A percentile compares a stretch with the other conserved stretches of the same genome.
These are phyloP conservation scores for Melitaea cinxia DNA, from an alignment of 1,140 invertebrate genomes.

Conservation along the genomic window DNA sequence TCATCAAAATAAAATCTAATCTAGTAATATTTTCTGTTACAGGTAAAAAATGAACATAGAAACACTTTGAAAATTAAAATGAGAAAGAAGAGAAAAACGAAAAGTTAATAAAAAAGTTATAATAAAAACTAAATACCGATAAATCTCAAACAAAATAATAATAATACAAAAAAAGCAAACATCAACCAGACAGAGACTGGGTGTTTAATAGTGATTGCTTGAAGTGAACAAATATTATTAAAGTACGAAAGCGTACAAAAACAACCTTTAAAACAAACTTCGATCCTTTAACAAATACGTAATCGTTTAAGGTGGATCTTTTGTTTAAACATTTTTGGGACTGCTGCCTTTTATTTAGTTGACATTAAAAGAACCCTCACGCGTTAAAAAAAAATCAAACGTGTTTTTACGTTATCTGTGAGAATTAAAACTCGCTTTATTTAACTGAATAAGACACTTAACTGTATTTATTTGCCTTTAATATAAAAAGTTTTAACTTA, in stretches of 20 bases:
- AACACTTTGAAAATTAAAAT: constrained; percentile 42
- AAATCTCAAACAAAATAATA: constrained; percentile 31
- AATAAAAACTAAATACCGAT: constrained; percentile 33
- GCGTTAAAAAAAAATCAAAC: constrained; percentile 2
- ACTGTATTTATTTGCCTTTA: too few species aligned
- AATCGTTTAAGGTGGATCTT: constrained; percentile 60
- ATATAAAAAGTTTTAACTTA: too few species aligned
- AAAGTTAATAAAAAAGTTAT: constrained; percentile 35
- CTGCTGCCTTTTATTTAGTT: constrained; percentile 67
- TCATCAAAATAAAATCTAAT: background rate
- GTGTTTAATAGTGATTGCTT: constrained; percentile 42
- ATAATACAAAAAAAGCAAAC: constrained; percentile 25
- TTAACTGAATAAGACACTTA: too few species aligned
- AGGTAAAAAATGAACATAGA: constrained; percentile 32
- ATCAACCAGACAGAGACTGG: constrained; percentile 66
- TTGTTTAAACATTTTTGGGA: constrained; percentile 69
- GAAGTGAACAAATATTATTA: constrained; percentile 49
- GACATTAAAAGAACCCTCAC: constrained; percentile 42
- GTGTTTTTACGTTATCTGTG: constrained; percentile 8
- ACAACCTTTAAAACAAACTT: constrained; percentile 53
- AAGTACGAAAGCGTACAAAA: constrained; percentile 47
- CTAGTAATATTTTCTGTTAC: constrained; percentile 48
- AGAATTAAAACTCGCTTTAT: constrained; percentile 8
- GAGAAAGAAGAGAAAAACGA: constrained; percentile 75
- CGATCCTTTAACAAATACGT: constrained; percentile 56